Base-by-base conservation (phyloP, 2,113 vertebrate species). In the Rattus rattus region DNA sequence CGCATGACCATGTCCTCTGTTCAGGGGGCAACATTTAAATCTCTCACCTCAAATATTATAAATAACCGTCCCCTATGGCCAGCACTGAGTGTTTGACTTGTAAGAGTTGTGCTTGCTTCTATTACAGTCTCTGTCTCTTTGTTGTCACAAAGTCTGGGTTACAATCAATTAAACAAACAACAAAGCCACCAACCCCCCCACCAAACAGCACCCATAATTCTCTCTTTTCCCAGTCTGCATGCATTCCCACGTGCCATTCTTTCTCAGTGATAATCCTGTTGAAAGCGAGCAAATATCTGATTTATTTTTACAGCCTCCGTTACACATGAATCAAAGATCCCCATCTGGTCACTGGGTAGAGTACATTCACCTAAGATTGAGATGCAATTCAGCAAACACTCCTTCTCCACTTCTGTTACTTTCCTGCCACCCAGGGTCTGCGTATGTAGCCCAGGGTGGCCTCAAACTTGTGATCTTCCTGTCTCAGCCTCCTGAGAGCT, bases 201-300 rank as follows among this genome's bases (percentile, higher is more conserved):
- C 17, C 17, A 13, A 39, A 59, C 19, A 43, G 22, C 26, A 3
- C 56, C 33, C 28, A 30, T 17, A n/a, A 24, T 19, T 24, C 9
- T 75, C 65, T 86, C 56, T 14, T 95, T 96, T 91, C 61, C 10
- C 83, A 89, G 5, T n/a, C 88, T 91, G 36, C 8, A 72, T 90
- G 33, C 67, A 76, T 94, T 72, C 33, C 61, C 56, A 11, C 4
- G 22, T 88, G 92, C 89, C 43, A 36, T 70, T 93, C n/a, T 73
- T 97, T 69, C 75, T 93, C 65, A 33, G 26, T 67, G 61, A 76
- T 73, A 80, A 69, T 85, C 52, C 56, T 70, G 54, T 52, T 76
- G 72, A 54, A 92, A 84, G 92, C 80, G 14, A 61, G 9, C 47
- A 93, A 43, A 36, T 81, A 24, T 33, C 36, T 28, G 84, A 19